phyloP scores from a whole-genome alignment of 2,113 vertebrate species.

The Ctenomys sociabilis region DNA sequence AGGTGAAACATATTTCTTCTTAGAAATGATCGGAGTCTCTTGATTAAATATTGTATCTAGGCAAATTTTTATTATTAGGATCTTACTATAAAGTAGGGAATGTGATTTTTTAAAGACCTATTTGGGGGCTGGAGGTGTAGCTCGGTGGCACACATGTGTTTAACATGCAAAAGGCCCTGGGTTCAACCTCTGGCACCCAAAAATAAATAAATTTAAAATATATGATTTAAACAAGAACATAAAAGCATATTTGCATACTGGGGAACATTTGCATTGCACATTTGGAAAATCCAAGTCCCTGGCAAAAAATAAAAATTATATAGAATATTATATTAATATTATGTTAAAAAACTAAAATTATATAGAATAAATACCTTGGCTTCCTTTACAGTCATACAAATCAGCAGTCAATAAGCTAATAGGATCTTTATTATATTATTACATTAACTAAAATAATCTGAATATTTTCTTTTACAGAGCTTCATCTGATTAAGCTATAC shows the following conservation, averaged over 20 bases:
- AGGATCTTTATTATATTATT: constrained; percentile 51
- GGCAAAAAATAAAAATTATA: neutral
- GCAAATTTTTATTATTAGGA: constrained; percentile 47
- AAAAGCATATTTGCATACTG: neutral
- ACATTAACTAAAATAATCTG: constrained; percentile 64
- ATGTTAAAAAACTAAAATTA: constrained; percentile 34
- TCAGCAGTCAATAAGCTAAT: constrained; percentile 45
- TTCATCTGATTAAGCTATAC: constrained; percentile 32
- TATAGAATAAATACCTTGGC: constrained; percentile 38
- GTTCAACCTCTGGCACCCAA: neutral
- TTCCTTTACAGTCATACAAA: constrained; percentile 30
- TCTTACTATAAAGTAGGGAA: constrained; percentile 11
- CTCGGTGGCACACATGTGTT: neutral
- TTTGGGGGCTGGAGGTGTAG: neutral
- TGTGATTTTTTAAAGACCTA: neutral
- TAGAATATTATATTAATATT: no score
- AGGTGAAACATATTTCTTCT: neutral
- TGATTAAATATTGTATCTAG: constrained; percentile 55
- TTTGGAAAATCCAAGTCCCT: constrained; percentile 40
- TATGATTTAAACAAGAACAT: neutral
- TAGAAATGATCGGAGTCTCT: constrained; percentile 14
- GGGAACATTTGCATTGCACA: neutral
- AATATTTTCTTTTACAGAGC: constrained; percentile 37
- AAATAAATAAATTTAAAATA: neutral
- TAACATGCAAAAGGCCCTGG: neutral